Base-by-base conservation (phyloP, 2,797 vertebrate species). In the Smutsia temminckii region DNA sequence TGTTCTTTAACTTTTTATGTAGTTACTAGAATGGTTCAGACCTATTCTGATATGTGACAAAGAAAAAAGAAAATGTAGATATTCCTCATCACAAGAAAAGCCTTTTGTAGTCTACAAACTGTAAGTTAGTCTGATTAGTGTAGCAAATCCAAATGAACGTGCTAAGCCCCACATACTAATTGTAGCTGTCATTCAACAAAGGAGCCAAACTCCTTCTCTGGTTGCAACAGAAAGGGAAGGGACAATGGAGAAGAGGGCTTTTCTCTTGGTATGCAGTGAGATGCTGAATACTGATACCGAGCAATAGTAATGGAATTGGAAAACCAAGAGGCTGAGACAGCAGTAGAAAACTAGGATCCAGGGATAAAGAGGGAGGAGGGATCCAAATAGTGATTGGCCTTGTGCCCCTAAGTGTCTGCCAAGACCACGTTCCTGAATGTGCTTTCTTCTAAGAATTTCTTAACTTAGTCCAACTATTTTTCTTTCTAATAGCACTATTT, bases 381-480 rank as follows among this genome's bases (percentile, higher is more conserved):
- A 40, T 66, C 40, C 46, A 95, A 72, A 68, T 0, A 78, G 42
- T n/a, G 37, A 34, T 8, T 85, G 49, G 53, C 75, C 14, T 25
- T 83, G 71, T 57, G 34, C 23, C 34, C 3, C 21, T 85, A 51
- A 21, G 25, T 51, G 27, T 74, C 68, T 78, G 51, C 74, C 51
- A 75, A 91, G 69, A 75, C 20, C 66, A 46, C 3, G 1, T 92
- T 81, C 34, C 63, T 95, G 23, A 77, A 87, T 77, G 59, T 77
- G 40, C 25, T 85, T 80, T 80, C 61, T 84, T 91, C 81, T 66
- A 91, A 79, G n/a, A 85, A 85, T 85, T 88, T 93, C 20, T 91
- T 80, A 77, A 87, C 81, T 78, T 74, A 63, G 27, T 55, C 34
- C 57, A 94, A 42, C 1, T 55, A 40, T 88, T 78, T 95, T 63